Percentiles rank a stretch among this genome's conserved stretches.
Evolutionary conservation across 2,113 vertebrate genomes (phyloP).

Genomic region (Atrichornis clamosus): DNA sequence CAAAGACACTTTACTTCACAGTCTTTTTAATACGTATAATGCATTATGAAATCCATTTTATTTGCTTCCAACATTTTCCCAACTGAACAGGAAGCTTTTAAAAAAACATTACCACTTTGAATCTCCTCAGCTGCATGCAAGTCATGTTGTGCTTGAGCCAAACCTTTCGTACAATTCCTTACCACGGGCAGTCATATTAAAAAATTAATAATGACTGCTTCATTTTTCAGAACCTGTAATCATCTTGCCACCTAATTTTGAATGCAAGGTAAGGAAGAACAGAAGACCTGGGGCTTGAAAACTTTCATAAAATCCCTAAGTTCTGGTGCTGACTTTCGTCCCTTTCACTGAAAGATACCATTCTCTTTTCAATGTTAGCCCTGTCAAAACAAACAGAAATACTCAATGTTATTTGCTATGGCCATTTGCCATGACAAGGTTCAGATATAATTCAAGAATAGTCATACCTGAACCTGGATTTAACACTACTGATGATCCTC

Average conservation of each 20-base stretch:
- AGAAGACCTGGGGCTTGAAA: not conserved
- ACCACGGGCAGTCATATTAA: not conserved
- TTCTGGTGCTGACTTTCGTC: not conserved
- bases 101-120: not conserved
- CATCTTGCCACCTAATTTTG: not conserved
- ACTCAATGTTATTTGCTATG: not conserved
- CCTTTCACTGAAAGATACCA: not conserved
- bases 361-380: not conserved
- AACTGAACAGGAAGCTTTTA: not conserved
- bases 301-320: not conserved
- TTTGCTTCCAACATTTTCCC: not conserved
- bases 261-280: not conserved
- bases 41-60: not conserved
- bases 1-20: not conserved
- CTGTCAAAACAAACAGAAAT: not conserved
- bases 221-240: not conserved
- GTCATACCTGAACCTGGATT: not conserved
- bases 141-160: not conserved
- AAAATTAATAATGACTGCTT: not conserved
- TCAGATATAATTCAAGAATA: not conserved
- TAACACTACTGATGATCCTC: not conserved
- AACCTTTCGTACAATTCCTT: not conserved
- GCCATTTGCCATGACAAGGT: not conserved
- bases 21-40: slow-evolving; percentile 1
- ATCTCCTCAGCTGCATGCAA: not conserved